Conservation (phyloP, 2,113 vertebrate species). For the Meles meles region DNA sequence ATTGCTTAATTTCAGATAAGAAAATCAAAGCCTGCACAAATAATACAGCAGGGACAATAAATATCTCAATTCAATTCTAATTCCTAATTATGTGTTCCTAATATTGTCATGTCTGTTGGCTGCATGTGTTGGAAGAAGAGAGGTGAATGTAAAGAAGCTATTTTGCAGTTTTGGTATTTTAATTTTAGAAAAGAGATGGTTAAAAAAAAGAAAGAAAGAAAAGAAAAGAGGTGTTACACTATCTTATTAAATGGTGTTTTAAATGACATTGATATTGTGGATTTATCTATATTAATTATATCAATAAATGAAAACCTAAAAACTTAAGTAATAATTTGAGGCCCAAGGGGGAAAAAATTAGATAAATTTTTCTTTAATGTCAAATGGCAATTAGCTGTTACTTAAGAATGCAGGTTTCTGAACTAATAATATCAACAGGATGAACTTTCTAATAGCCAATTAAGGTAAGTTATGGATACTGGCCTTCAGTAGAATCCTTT, state of each 20-base stretch:
- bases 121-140: not conserved
- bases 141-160: not conserved
- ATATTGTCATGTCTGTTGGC: not conserved
- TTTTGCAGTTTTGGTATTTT: not conserved
- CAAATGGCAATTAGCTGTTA: conserved; percentile 36
- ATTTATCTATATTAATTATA: conserved; percentile 12
- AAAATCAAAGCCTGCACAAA: not conserved
- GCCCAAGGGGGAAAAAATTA: conserved; percentile 51
- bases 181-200: not conserved
- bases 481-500: conserved; percentile 25
- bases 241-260: not conserved
- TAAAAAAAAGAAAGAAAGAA: not conserved
- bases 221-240: not conserved
- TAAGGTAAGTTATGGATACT: conserved; percentile 42
- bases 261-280: not conserved
- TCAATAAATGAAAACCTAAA: not conserved
- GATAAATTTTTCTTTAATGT: conserved; percentile 37
- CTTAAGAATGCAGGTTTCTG: not conserved
- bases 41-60: not conserved
- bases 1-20: not conserved
- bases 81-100: not conserved
- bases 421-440: conserved; percentile 32
- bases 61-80: not conserved
- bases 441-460: conserved; percentile 32
- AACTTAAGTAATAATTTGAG: not conserved